Percentiles rank a stretch among this genome's conserved stretches.
Conservation (phyloP, 2,888 invertebrate genomes). For the Myathropa florea region DNA sequence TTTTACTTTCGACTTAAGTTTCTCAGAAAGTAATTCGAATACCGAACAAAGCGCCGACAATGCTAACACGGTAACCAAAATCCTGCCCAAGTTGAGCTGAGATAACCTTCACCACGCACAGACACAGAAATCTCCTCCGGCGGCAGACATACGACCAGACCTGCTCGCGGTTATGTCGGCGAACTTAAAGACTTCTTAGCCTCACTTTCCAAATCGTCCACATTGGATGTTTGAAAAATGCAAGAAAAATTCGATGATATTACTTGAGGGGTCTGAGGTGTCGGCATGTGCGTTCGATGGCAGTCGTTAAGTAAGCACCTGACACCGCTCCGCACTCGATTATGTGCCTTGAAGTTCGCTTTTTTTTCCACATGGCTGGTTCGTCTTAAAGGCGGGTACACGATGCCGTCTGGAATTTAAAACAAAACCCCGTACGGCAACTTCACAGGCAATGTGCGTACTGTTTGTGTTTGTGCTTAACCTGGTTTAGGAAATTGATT, state of each 20-base stretch:
- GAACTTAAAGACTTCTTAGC: no score
- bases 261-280: neutral
- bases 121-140: no score
- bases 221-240: neutral
- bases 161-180: no score
- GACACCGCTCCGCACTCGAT: neutral
- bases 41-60: no score
- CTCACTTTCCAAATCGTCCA: no score
- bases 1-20: no score
- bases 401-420: neutral
- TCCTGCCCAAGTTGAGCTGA: no score
- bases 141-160: no score
- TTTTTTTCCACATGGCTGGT: neutral
- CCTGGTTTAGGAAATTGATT: neutral
- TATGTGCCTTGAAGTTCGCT: neutral
- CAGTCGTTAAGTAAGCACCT: neutral
- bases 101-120: no score
- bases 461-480: neutral
- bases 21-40: no score
- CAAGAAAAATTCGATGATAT: neutral
- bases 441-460: neutral
- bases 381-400: neutral
- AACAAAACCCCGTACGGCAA: neutral
- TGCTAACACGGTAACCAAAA: no score
- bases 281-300: neutral